A percentile compares a stretch with the other conserved stretches of the same genome.
phyloP scores from a whole-genome alignment of 2,888 invertebrate species.

The Proisotoma minuta region DNA sequence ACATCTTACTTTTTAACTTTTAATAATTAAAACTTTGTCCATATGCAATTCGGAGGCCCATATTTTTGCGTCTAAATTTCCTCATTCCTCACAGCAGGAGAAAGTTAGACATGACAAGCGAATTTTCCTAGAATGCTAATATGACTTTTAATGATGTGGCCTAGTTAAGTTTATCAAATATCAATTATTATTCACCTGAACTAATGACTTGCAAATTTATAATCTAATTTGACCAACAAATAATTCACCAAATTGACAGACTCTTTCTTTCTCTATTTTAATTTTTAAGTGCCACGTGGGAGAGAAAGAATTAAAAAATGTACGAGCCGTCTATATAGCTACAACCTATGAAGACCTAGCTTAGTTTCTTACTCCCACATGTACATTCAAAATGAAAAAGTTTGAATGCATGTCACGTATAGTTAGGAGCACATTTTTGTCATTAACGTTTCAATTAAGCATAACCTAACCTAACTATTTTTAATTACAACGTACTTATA shows the following conservation, averaged over 20 bases:
- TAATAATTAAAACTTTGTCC: constrained; percentile 16
- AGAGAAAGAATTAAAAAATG: background rate
- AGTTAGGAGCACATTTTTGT: no score
- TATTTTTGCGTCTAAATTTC: background rate
- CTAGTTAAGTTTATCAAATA: constrained; percentile 5
- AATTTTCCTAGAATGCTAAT: no score
- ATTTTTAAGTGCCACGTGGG: background rate
- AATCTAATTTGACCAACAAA: no score
- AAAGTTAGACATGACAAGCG: no score
- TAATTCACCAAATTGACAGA: no score
- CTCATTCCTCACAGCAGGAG: background rate
- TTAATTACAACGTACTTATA: no score
- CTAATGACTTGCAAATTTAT: no score
- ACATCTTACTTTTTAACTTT: constrained; percentile 2
- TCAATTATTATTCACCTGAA: background rate
- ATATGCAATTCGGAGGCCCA: background rate
- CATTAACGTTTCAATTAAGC: no score
- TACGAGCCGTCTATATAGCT: background rate
- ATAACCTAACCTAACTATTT: no score
- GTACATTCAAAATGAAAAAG: no score
- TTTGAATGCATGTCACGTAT: background rate
- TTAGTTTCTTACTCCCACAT: background rate
- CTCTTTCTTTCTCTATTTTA: no score
- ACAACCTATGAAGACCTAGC: background rate
- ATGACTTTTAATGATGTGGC: background rate